Base-by-base conservation (phyloP, 2,797 vertebrate species). In the Anniella stebbinsi region DNA sequence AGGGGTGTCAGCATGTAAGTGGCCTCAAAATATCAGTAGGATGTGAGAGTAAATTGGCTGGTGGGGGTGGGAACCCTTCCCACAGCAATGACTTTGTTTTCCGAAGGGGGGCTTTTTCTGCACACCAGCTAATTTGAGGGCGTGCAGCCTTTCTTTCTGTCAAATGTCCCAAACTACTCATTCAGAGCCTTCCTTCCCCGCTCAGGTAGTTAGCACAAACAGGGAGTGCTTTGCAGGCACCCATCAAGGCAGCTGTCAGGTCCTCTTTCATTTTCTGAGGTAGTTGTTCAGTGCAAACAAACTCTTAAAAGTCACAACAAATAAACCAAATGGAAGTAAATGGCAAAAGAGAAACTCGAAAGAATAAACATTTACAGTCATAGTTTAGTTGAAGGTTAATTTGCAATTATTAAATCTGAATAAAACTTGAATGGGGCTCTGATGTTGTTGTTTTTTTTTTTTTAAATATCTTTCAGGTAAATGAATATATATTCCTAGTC, bases 161-260 rank as follows among this genome's bases (percentile, higher is more conserved):
- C 41, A 84, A 10, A 84, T 45, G 21, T 33, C 25, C 73, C 13
- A 76, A 25, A 10, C 1, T 45, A 18, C 21, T 76, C 80, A 9
- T 81, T 60, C 38, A 36, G 21, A 36, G 80, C 57, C 28, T 81
- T 81, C 57, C 11, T 81, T 81, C 57, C 23, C 4, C 11, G 13
- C 23, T 38, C 66, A 21, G 60, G 60, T 21, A 23, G 60, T 63
- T 21, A 63, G 60, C 23, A 13, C 54, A 57, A 30, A 36, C 15
- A 2, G 36, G 30, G 81, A 66, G 13, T 45, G 38, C 38, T 51
- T 48, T 69, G 28, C 0, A 48, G 67, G 5, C 28, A 18, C 82
- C 33, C 30, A 41, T 69, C 66, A 84, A 69, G 66, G 45, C 30
- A 69, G 82, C 41, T 84, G 82, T 84, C 82, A 84, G 82, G 38